phyloP scores from a whole-genome alignment of 2,888 invertebrate species.

The Altica lythri region DNA sequence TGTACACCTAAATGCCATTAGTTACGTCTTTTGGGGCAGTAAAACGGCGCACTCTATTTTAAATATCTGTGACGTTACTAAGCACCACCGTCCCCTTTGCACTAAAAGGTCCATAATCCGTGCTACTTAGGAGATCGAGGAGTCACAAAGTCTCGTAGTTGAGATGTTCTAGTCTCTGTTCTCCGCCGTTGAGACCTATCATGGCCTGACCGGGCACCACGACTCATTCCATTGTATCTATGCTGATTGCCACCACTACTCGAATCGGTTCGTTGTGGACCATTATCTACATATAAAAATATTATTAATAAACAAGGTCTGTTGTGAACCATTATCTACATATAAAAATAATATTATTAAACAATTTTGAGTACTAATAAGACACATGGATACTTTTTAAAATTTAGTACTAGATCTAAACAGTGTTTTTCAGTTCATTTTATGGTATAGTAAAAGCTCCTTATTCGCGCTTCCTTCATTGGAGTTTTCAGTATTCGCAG shows the following conservation, averaged over 20 bases:
- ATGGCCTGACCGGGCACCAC: constrained; percentile 34
- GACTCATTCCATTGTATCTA: constrained; percentile 33
- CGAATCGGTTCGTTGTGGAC: constrained; percentile 36
- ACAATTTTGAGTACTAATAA: neutral
- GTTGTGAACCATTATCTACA: too few species aligned
- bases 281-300: constrained; percentile 36
- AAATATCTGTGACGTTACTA: constrained; percentile 24
- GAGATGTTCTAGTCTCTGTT: constrained; percentile 51
- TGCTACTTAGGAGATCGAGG: constrained; percentile 57
- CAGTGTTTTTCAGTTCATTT: too few species aligned
- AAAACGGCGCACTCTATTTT: constrained; percentile 24
- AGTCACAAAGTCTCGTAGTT: constrained; percentile 54
- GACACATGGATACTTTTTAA: too few species aligned
- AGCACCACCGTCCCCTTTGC: constrained; percentile 22
- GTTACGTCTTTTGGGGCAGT: constrained; percentile 38
- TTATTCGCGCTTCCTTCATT: too few species aligned
- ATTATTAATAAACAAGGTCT: neutral
- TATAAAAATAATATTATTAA: too few species aligned
- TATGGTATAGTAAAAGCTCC: too few species aligned
- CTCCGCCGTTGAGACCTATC: constrained; percentile 49
- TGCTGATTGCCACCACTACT: constrained; percentile 30
- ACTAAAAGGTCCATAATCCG: constrained; percentile 24
- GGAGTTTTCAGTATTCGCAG: too few species aligned
- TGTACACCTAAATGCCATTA: constrained; percentile 47
- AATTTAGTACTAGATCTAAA: too few species aligned